Evolutionary conservation across 2,113 vertebrate genomes (phyloP).

Genomic region (Ibidorhyncha struthersii): DNA sequence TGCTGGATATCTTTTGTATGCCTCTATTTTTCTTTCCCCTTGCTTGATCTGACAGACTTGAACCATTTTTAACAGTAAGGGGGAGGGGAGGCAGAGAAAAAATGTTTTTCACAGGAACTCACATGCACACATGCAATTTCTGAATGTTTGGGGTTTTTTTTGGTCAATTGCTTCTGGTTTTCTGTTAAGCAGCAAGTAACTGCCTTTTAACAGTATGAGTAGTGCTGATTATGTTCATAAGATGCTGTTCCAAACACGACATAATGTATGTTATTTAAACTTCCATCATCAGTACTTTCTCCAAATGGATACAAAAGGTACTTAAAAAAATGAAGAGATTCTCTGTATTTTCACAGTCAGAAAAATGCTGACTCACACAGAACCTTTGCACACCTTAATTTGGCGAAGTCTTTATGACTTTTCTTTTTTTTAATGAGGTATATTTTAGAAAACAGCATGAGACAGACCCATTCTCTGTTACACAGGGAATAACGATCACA

Average conservation of each 20-base stretch:
- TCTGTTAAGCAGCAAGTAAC: background rate
- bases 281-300: background rate
- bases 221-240: background rate
- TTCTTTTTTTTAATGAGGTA: background rate
- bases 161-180: background rate
- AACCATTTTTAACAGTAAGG: background rate
- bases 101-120: background rate
- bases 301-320: background rate
- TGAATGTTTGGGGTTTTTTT: background rate
- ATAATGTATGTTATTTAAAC: background rate
- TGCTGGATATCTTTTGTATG: background rate
- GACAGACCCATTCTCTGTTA: background rate
- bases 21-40: background rate
- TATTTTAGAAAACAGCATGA: background rate
- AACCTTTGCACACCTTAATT: background rate
- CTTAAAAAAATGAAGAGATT: background rate
- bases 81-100: background rate
- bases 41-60: background rate
- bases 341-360: background rate
- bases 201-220: background rate
- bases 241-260: background rate
- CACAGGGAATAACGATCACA: background rate
- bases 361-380: background rate
- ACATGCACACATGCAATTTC: background rate
- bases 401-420: background rate